Base-by-base conservation (phyloP, 2,888 invertebrate genomes). In the Ormyrus pomaceus region DNA sequence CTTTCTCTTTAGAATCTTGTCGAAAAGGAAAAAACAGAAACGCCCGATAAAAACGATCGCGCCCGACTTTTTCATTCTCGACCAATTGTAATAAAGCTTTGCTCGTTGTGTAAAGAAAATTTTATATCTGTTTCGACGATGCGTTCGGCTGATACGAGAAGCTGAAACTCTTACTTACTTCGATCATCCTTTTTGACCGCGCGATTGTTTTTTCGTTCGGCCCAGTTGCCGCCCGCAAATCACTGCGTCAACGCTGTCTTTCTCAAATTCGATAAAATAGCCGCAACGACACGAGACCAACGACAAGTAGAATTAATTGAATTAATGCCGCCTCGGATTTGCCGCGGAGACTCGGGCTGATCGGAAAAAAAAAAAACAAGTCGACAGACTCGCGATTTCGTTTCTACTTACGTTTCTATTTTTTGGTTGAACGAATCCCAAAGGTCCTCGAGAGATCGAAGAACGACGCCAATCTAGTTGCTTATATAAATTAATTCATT, bases 51-150 rank as follows among this genome's bases (percentile, higher is more conserved):
- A 34, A 10, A 8, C 61, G 10, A 79, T 79, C 70, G 61, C 70
- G 55, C 69, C 68, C 46, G 34, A 13, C 48, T 77, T 72, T 81
- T 55, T 75, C 10, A 80, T 68, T 84, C 79, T 83, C 82, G 82
- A 83, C 75, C 82, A 77, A 64, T 55, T 50, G 46, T 59, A 66
- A 78, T 0, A 62, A 72, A 50, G 72, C 50, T 74, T 73, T 58
- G 71, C 72, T 61, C 56, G 59, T 61, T 76, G 51, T 68, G 45
- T 51, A 61, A 53, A 78, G 19, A 70, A 56, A 11, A 65, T 65
- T 77, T 62, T 50, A 53, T 59, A 46, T 6, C 48, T 71, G 59
- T 81, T 81, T 81, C 77, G 34, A 77, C 59, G 64, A 77, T 74
- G 77, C 74, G 74, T 74, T 61, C 68, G 64, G 51, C 75, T 70